Evolutionary conservation across 2,797 vertebrate genomes (phyloP).

Genomic region (Gallirallus australis): DNA sequence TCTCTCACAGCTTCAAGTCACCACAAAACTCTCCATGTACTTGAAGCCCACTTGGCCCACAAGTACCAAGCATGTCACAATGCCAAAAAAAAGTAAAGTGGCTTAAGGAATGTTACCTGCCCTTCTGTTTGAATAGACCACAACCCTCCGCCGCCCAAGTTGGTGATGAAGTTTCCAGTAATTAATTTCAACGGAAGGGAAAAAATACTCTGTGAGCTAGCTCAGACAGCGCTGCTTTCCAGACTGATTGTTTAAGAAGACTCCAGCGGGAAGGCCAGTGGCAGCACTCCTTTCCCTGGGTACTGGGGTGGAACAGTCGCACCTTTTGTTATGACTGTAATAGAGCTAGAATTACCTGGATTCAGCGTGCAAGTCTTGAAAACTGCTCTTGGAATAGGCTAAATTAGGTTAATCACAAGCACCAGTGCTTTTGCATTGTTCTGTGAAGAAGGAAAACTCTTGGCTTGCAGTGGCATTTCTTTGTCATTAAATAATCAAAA

Average conservation of each 20-base stretch:
- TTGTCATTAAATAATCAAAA: conserved; percentile 44
- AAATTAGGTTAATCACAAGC: conserved; percentile 53
- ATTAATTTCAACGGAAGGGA: background rate
- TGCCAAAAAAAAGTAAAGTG: background rate
- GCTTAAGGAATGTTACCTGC: background rate
- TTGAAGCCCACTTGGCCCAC: background rate
- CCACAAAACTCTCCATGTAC: background rate
- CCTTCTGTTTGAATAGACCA: background rate
- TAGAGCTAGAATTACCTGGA: conserved; percentile 27
- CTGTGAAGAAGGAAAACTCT: background rate
- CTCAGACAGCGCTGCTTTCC: background rate
- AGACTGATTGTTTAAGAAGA: background rate
- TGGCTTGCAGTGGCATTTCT: background rate
- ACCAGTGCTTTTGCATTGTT: conserved; percentile 25
- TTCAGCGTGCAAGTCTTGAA: background rate
- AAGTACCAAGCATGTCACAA: background rate
- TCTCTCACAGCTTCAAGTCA: background rate
- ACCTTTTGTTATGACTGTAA: conserved; percentile 34
- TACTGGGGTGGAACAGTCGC: background rate
- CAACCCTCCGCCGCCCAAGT: background rate
- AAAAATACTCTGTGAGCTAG: background rate
- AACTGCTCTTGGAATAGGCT: background rate
- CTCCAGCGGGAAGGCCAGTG: background rate
- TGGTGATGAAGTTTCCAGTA: background rate
- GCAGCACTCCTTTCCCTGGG: background rate